These are phyloP conservation scores for Coranthus polyacanthus DNA, from an alignment of 2,797 vertebrate genomes.

Conservation along the genomic window DNA sequence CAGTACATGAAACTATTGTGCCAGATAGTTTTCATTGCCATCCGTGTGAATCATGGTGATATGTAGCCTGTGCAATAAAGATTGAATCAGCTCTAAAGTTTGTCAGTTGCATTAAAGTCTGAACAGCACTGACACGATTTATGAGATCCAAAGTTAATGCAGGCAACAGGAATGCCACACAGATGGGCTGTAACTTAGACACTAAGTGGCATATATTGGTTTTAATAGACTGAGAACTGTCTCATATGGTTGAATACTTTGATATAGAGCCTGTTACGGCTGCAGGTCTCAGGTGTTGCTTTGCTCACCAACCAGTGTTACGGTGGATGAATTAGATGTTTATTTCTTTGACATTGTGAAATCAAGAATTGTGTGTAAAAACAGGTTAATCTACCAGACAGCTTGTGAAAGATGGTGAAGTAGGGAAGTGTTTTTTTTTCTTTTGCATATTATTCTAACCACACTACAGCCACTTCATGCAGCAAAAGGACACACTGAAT, in stretches of 20 bases:
- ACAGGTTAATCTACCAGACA: slow-evolving; percentile 9
- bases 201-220: slow-evolving; percentile 81
- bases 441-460: no score
- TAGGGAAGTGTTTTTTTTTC: background rate
- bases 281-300: slow-evolving; percentile 73
- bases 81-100: slow-evolving; percentile 64
- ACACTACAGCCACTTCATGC: no score
- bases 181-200: slow-evolving; percentile 78
- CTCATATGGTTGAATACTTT: slow-evolving; percentile 63
- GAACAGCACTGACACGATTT: slow-evolving; percentile 71
- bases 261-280: slow-evolving; percentile 71
- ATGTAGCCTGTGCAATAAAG: slow-evolving; percentile 44
- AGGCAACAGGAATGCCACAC: slow-evolving; percentile 70
- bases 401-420: slow-evolving; percentile 2
- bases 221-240: slow-evolving; percentile 81
- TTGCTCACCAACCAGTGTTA: slow-evolving; percentile 59
- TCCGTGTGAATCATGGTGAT: slow-evolving; percentile 43
- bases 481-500: no score
- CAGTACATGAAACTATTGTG: slow-evolving; percentile 6
- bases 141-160: slow-evolving; percentile 64
- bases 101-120: slow-evolving; percentile 64
- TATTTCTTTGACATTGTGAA: slow-evolving; percentile 44
- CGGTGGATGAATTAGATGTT: slow-evolving; percentile 57
- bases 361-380: slow-evolving; percentile 28
- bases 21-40: slow-evolving; percentile 17